Percentiles rank a stretch among this genome's conserved stretches.
These are phyloP conservation scores for Meteorus cinctellus DNA, from an alignment of 2,888 invertebrate species.

Conservation along the genomic window DNA sequence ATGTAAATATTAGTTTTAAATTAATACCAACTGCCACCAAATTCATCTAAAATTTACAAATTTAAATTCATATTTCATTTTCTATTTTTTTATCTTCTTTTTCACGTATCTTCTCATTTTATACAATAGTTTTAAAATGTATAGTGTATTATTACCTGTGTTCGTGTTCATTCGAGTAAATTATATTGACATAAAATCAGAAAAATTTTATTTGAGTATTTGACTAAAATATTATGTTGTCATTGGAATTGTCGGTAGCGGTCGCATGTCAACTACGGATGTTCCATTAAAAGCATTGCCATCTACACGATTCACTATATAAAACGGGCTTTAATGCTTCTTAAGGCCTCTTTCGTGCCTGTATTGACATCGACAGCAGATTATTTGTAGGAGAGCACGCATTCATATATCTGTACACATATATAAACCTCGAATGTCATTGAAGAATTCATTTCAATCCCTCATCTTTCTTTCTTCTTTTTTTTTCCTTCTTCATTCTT, in stretches of 20 bases:
- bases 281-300: constrained; percentile 46
- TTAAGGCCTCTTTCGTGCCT: constrained; percentile 40
- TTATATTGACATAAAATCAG: background rate
- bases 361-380: constrained; percentile 45
- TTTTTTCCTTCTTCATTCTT: background rate
- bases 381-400: constrained; percentile 41
- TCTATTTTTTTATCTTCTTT: background rate
- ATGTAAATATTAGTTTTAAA: background rate
- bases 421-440: constrained; percentile 10
- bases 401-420: constrained; percentile 13
- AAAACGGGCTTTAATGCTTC: constrained; percentile 41
- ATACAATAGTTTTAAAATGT: background rate
- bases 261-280: constrained; percentile 39
- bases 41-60: background rate
- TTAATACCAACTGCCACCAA: background rate
- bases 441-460: constrained; percentile 20
- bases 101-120: background rate
- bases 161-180: background rate
- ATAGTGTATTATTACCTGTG: too few relatives aligned
- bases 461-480: background rate
- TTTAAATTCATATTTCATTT: background rate
- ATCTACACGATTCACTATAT: constrained; percentile 31
- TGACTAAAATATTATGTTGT: constrained; percentile 9
- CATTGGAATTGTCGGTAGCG: constrained; percentile 25
- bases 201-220: background rate